Conservation (phyloP, 2,113 vertebrate genomes). For the Porphyrio hochstetteri region DNA sequence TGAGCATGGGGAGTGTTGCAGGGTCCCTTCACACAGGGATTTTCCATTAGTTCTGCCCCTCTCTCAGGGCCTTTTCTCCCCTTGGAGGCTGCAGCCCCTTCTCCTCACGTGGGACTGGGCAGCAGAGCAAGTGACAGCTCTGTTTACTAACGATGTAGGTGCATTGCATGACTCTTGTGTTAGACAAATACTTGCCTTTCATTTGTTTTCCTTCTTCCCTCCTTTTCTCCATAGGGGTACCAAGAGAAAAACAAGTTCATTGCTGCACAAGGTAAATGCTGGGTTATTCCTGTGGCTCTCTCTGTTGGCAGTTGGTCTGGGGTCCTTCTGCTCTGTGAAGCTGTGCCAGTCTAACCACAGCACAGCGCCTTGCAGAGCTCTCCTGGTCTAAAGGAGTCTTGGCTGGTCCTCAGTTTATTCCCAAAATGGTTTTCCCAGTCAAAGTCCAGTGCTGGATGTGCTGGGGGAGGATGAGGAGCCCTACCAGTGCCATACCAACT, state of each 20-base stretch:
- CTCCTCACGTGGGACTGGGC: neutral
- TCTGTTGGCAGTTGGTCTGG: neutral
- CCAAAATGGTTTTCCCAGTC: neutral
- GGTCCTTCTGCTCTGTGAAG: neutral
- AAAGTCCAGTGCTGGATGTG: neutral
- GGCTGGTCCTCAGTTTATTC: neutral
- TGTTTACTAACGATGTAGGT: neutral
- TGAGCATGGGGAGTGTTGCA: neutral
- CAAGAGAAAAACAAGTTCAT: slow-evolving; percentile 99
- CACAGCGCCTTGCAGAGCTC: neutral
- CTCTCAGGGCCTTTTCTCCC: neutral
- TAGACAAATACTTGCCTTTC: neutral
- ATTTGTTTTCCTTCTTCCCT: neutral
- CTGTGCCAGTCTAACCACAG: neutral
- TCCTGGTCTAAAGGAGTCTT: neutral
- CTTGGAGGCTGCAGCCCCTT: neutral
- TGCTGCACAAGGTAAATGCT: slow-evolving; percentile 91
- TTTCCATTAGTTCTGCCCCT: neutral
- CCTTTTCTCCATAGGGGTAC: slow-evolving; percentile 84
- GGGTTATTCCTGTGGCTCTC: neutral
- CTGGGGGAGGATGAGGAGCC: neutral
- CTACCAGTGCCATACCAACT: fast-evolving
- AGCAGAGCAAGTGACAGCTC: neutral
- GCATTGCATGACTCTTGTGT: neutral
- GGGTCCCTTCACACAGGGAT: neutral